Evolutionary conservation across 2,888 invertebrate genomes (phyloP).

Genomic region (Entomobrya multifasciata): DNA sequence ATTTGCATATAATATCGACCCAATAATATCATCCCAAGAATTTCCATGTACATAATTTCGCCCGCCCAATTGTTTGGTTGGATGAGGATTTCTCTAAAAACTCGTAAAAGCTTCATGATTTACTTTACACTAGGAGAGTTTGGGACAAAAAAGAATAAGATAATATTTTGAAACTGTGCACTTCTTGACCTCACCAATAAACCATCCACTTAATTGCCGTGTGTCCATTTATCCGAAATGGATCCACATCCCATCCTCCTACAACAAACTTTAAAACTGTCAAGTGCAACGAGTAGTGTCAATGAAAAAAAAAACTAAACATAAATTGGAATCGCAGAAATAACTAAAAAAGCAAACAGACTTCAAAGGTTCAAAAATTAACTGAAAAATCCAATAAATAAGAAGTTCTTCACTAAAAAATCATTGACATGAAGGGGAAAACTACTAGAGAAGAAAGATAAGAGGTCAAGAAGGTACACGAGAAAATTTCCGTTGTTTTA

Average conservation of each 20-base stretch:
- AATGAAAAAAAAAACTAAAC: no score
- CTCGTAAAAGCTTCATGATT: not conserved
- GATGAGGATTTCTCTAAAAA: not conserved
- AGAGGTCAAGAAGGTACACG: slow-evolving; percentile 39
- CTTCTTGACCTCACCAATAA: slow-evolving; percentile 38
- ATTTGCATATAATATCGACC: not conserved
- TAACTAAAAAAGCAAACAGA: no score
- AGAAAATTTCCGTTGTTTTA: not conserved
- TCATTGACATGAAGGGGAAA: not conserved
- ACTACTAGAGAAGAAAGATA: not conserved
- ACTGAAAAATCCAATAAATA: not conserved
- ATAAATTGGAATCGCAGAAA: no score
- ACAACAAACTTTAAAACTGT: slow-evolving; percentile 14
- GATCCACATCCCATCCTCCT: not conserved
- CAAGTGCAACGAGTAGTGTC: slow-evolving; percentile 1
- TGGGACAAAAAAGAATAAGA: not conserved
- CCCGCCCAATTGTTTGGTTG: slow-evolving; percentile 23
- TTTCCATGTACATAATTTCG: slow-evolving; percentile 7
- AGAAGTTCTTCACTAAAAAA: not conserved
- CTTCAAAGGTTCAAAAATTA: no score
- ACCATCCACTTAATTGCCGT: not conserved
- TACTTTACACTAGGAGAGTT: not conserved
- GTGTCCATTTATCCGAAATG: not conserved
- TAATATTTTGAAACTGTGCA: slow-evolving; percentile 16
- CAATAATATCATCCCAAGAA: not conserved